A percentile compares a stretch with the other conserved stretches of the same genome.
These are phyloP conservation scores for Ctenodactylus gundi DNA, from an alignment of 2,113 vertebrate genomes.

Conservation along the genomic window DNA sequence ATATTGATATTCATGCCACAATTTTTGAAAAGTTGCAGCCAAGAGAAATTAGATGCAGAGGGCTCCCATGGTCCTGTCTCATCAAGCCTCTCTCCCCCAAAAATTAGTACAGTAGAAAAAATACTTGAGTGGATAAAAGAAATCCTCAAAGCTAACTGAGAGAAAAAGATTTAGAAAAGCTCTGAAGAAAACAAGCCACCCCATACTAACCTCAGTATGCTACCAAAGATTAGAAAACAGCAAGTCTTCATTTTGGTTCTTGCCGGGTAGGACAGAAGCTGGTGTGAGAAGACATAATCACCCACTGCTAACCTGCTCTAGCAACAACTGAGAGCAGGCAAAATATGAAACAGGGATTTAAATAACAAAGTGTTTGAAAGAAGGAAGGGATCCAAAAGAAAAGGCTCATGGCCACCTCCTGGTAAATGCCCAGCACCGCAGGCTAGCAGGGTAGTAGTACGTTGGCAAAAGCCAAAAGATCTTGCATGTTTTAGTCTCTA, in stretches of 20 bases:
- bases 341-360: neutral
- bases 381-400: neutral
- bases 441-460: neutral
- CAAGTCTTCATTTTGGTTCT: constrained; percentile 2
- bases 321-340: neutral
- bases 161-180: neutral
- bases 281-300: neutral
- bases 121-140: neutral
- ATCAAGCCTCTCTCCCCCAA: neutral
- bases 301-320: constrained; percentile 13
- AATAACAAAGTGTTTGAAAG: neutral
- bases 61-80: neutral
- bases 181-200: neutral
- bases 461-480: neutral
- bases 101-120: neutral
- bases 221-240: neutral
- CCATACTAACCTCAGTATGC: neutral
- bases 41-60: constrained; percentile 33
- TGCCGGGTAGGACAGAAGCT: neutral
- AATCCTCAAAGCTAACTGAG: neutral
- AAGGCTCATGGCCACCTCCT: neutral
- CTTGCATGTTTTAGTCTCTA: neutral
- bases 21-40: neutral
- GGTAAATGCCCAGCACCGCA: neutral
- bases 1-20: neutral